Evolutionary conservation across 1,140 invertebrate species (phyloP).

Genomic region (Lordiphosa stackelbergi): DNA sequence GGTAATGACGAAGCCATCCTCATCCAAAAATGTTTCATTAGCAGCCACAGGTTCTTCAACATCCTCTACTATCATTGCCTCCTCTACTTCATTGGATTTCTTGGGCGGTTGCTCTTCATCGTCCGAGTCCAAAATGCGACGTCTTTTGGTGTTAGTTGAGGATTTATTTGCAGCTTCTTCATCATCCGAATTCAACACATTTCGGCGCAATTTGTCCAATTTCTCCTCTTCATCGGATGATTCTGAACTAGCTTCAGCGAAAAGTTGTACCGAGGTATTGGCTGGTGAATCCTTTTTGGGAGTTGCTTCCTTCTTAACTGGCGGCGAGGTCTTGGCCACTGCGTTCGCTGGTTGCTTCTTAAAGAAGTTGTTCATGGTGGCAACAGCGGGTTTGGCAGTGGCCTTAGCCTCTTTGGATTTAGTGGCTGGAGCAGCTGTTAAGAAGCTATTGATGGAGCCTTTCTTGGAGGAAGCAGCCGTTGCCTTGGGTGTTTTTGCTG

Average conservation of each 20-base stretch:
- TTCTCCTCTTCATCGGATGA: constrained; percentile 72
- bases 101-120: constrained; percentile 63
- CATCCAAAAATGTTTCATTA: constrained; percentile 70
- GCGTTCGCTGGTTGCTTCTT: constrained; percentile 52
- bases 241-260: constrained; percentile 44
- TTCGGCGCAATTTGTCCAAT: constrained; percentile 58
- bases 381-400: constrained; percentile 28
- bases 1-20: constrained; percentile 72
- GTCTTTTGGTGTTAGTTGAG: constrained; percentile 37
- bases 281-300: constrained; percentile 30
- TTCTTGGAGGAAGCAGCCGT: constrained; percentile 34
- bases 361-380: constrained; percentile 60
- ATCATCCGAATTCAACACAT: constrained; percentile 51
- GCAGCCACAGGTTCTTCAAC: constrained; percentile 19
- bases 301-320: constrained; percentile 15
- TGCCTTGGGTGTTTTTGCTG: constrained; percentile 28
- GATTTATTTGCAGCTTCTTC: constrained; percentile 38
- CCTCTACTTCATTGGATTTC: constrained; percentile 34
- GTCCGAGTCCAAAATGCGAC: constrained; percentile 66
- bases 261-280: constrained; percentile 63
- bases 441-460: constrained; percentile 61
- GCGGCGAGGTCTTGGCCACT: constrained; percentile 9
- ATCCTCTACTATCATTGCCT: constrained; percentile 14
- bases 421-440: constrained; percentile 36
- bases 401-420: constrained; percentile 50